Evolutionary conservation across 2,888 invertebrate species (phyloP).

Genomic region (Spisula solida): DNA sequence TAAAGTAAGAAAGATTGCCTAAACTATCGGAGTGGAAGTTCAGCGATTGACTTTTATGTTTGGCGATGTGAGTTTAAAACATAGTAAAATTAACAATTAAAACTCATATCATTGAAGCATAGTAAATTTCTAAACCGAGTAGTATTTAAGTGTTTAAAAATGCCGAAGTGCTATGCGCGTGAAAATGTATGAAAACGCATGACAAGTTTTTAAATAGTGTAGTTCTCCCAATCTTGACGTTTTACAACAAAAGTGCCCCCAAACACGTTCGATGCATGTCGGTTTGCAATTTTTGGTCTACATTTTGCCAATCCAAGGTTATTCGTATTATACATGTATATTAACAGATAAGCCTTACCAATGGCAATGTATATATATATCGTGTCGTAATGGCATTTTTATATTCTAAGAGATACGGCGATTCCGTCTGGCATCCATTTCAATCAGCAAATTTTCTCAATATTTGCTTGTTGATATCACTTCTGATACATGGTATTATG

Average conservation of each 20-base stretch:
- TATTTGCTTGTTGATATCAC: too few relatives aligned
- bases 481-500: too few relatives aligned
- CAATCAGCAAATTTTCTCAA: too few relatives aligned
- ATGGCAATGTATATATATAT: too few relatives aligned
- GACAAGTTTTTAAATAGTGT: not conserved
- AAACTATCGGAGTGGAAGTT: not conserved
- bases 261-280: too few relatives aligned
- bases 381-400: too few relatives aligned
- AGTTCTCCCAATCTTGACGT: slow-evolving; percentile 25
- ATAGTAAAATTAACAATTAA: not conserved
- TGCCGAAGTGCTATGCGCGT: slow-evolving; percentile 8
- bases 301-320: too few relatives aligned
- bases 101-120: not conserved
- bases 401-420: too few relatives aligned
- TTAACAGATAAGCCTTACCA: too few relatives aligned
- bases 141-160: not conserved
- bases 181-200: not conserved
- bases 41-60: not conserved
- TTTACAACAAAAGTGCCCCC: not conserved
- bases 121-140: not conserved
- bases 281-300: too few relatives aligned
- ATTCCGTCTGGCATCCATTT: too few relatives aligned
- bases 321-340: too few relatives aligned
- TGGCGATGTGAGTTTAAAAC: not conserved
- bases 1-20: not conserved